Base-by-base conservation (phyloP, 2,113 vertebrate genomes). In the Psettodes erumei region DNA sequence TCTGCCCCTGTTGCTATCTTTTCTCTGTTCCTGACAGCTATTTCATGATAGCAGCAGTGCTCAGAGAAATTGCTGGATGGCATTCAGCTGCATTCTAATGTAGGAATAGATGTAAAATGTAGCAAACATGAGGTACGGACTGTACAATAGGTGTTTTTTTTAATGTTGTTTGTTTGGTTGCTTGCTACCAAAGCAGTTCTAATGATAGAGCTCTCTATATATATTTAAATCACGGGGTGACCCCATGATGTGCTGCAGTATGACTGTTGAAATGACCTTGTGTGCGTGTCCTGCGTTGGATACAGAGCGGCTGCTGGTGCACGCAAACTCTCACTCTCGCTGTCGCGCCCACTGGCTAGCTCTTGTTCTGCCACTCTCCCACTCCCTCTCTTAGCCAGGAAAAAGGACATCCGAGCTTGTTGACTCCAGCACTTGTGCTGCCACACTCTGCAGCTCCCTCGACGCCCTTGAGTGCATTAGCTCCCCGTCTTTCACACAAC, bases 391-490 rank as follows among this genome's bases (percentile, higher is more conserved):
- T 63, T 59, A 79, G 87, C 72, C 83, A 83, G 72, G 77, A 88
- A 93, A 92, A 90, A 90, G 84, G 88, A 93, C 88, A 90, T 88
- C 89, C 82, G 89, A 93, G 90, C 91, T 88, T 91, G 89, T 92
- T 89, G 89, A 93, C 88, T 88, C 76, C 78, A 78, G 87, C 83
- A 86, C 83, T 86, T 84, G 77, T 70, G 74, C 86, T 73, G 79
- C 83, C 87, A 62, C 82, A 82, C 84, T 85, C 84, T 62, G 77
- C 73, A 1, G 70, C 85, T 91, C 91, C 91, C 90, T 53, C 18
- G 80, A 66, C 88, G 64, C 88, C 80, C 88, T 84, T 61, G 86
- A 91, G 84, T 91, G 89, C 93, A 92, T 90, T 88, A 86, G 76
- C 90, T 88, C 78, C 75, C 74, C 71, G 21, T 86, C 84, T 86